These are phyloP conservation scores for Charanyca ferruginea DNA, from an alignment of 2,888 invertebrate species.

Conservation along the genomic window DNA sequence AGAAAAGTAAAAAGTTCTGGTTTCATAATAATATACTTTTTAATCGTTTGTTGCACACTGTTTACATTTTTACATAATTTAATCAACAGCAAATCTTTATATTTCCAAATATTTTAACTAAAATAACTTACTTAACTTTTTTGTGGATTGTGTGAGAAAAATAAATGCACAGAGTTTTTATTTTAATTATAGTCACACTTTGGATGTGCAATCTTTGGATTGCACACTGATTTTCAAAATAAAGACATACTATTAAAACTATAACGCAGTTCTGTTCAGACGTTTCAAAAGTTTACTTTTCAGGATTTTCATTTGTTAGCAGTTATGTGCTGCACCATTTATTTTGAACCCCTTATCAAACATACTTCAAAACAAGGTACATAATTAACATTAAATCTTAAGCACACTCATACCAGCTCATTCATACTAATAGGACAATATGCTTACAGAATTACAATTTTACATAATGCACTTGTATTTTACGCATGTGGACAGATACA, in stretches of 20 bases:
- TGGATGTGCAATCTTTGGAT: too few relatives aligned
- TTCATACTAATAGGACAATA: background rate
- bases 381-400: background rate
- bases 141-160: background rate
- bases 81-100: background rate
- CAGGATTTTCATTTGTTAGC: too few relatives aligned
- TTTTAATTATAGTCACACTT: too few relatives aligned
- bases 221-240: too few relatives aligned
- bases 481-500: too few relatives aligned
- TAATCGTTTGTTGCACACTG: background rate
- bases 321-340: too few relatives aligned
- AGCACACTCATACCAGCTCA: background rate
- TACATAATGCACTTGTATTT: conserved; percentile 13
- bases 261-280: too few relatives aligned
- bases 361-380: background rate
- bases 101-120: background rate
- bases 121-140: background rate
- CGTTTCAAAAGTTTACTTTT: too few relatives aligned
- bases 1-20: background rate
- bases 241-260: too few relatives aligned
- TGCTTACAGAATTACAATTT: conserved; percentile 17
- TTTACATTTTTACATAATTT: background rate
- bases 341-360: background rate
- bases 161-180: background rate
- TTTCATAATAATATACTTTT: conserved; percentile 4